phyloP scores from a whole-genome alignment of 2,888 invertebrate genomes.

The Troides aeacus region DNA sequence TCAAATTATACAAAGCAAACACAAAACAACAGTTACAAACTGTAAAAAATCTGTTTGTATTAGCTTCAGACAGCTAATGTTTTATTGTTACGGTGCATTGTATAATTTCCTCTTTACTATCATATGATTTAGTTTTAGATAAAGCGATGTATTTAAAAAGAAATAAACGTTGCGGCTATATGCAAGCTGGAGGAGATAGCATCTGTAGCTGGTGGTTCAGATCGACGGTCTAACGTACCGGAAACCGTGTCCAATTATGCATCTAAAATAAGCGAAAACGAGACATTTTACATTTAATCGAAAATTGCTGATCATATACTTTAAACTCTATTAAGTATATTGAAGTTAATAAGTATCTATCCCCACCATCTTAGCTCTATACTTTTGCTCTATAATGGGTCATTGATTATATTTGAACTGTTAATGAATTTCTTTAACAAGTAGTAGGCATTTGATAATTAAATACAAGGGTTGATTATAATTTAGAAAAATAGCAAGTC shows the following conservation, averaged over 20 bases:
- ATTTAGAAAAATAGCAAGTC: no score
- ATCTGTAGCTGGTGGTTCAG: conserved; percentile 31
- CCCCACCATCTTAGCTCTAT: no score
- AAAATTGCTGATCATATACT: conserved; percentile 15
- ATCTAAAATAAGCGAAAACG: conserved; percentile 41
- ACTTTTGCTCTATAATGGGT: no score
- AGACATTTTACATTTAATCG: conserved; percentile 35
- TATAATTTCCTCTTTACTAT: conserved; percentile 15
- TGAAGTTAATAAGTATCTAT: no score
- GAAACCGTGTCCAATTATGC: conserved; percentile 54
- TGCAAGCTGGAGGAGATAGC: conserved; percentile 32
- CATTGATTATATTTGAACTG: no score
- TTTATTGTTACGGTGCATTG: neutral
- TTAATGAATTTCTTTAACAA: no score
- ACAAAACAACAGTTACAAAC: no score
- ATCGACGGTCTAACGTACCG: conserved; percentile 37
- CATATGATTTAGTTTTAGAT: conserved; percentile 5
- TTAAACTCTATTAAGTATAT: no score
- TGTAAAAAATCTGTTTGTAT: neutral
- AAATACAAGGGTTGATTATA: no score
- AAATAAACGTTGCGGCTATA: conserved; percentile 24
- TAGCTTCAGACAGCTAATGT: neutral
- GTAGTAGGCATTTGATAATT: no score
- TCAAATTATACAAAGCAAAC: no score
- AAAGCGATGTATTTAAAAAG: conserved; percentile 25